phyloP scores from a whole-genome alignment of 2,797 vertebrate species.

The Catharus ustulatus region DNA sequence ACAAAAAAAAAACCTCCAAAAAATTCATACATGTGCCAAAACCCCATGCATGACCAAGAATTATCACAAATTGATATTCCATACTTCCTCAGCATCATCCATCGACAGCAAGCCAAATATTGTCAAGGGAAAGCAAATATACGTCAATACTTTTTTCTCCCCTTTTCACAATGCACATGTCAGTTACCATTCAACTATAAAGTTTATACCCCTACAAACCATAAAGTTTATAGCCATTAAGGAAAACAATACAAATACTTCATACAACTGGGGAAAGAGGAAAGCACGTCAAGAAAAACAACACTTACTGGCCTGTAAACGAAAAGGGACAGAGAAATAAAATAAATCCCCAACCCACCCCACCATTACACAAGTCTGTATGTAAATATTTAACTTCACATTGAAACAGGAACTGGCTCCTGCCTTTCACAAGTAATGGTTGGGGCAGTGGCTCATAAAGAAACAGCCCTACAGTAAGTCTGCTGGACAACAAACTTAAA shows the following conservation, averaged over 20 bases:
- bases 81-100: not conserved
- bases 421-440: not conserved
- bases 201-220: not conserved
- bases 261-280: not conserved
- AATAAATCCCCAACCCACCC: not conserved
- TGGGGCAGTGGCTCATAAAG: not conserved
- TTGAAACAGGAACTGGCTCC: slow-evolving; percentile 11
- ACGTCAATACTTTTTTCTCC: not conserved
- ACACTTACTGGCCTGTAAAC: not conserved
- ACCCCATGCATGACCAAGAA: accelerated
- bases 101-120: not conserved
- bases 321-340: not conserved
- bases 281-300: not conserved
- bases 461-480: not conserved
- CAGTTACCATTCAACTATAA: not conserved
- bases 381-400: not conserved
- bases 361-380: not conserved
- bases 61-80: not conserved
- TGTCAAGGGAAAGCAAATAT: not conserved
- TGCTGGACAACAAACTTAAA: not conserved
- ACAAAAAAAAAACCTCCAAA: not conserved
- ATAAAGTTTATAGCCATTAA: not conserved
- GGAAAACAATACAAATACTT: not conserved
- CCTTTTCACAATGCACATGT: not conserved
- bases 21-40: not conserved